Conservation (phyloP, 2,888 invertebrate genomes). For the Steromphala cineraria region DNA sequence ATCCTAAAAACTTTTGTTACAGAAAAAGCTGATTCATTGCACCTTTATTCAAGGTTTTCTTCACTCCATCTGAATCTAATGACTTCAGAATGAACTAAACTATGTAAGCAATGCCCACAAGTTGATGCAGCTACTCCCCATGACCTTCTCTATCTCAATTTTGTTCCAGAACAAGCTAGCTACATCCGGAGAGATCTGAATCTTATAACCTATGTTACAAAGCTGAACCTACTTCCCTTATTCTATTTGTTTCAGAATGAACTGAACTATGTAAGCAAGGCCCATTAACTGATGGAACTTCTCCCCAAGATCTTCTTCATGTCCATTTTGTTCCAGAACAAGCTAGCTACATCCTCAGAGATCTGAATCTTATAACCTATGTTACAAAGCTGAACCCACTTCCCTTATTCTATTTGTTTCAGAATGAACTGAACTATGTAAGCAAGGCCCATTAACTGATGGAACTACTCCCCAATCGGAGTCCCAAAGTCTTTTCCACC, state of each 20-base stretch:
- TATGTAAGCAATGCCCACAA: neutral
- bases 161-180: neutral
- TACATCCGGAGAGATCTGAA: no score
- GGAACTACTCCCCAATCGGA: conserved; percentile 55
- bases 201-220: no score
- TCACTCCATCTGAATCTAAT: no score
- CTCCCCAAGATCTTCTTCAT: neutral
- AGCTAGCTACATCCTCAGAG: neutral
- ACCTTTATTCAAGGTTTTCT: no score
- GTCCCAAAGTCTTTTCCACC: conserved; percentile 54
- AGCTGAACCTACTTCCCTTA: neutral
- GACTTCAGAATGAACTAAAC: neutral
- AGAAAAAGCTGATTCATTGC: no score
- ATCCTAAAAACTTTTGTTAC: no score
- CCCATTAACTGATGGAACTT: no score
- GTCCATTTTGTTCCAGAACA: neutral
- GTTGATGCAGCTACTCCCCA: neutral
- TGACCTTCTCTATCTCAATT: neutral
- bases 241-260: conserved; percentile 7
- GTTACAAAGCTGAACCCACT: no score
- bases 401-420: neutral
- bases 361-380: no score
- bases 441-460: conserved; percentile 50
- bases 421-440: conserved; percentile 35
- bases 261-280: neutral